These are phyloP conservation scores for Brachyptera risi DNA, from an alignment of 2,888 invertebrate genomes.

Conservation along the genomic window DNA sequence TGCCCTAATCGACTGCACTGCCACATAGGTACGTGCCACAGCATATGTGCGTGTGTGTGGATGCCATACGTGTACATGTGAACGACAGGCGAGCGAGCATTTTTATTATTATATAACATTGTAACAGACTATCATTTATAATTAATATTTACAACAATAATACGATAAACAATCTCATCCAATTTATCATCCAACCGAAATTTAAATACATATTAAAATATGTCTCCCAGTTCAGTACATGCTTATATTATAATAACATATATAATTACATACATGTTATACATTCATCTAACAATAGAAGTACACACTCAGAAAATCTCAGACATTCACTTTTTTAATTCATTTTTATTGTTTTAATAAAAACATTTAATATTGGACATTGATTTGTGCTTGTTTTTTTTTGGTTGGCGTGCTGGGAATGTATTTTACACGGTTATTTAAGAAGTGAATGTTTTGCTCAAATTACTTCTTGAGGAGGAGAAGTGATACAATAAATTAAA, in stretches of 20 bases:
- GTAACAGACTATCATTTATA: slow-evolving; percentile 3
- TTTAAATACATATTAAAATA: slow-evolving; percentile 4
- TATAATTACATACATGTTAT: not conserved
- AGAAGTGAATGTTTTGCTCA: no score
- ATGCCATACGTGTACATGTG: no score
- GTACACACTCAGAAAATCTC: not conserved
- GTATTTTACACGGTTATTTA: no score
- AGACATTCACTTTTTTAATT: not conserved
- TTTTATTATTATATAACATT: slow-evolving; percentile 4
- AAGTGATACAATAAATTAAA: no score
- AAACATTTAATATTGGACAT: no score
- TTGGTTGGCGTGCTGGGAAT: not conserved
- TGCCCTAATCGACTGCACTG: slow-evolving; percentile 22
- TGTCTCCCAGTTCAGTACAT: not conserved
- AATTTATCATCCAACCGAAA: not conserved
- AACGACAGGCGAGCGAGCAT: no score
- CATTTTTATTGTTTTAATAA: no score
- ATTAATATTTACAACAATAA: slow-evolving; percentile 1
- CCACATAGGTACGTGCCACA: no score
- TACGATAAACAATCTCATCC: not conserved
- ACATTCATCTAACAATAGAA: not conserved
- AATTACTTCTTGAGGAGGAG: no score
- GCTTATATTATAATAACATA: no score
- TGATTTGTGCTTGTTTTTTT: no score
- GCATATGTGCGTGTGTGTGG: no score